phyloP scores from a whole-genome alignment of 1,140 invertebrate genomes.

The Euborellia annulipes region DNA sequence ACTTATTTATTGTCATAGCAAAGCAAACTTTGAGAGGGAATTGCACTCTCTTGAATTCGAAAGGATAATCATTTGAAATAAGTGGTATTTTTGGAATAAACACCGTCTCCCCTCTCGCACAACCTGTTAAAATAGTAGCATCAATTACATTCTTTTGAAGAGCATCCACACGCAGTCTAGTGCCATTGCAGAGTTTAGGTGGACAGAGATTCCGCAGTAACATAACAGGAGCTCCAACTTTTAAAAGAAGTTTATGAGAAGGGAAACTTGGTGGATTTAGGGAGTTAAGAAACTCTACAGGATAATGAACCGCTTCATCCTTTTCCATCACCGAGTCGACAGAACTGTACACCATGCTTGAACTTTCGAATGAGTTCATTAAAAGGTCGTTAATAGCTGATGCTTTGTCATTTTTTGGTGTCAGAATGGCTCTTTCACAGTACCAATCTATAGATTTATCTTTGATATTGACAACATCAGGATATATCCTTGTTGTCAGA shows the following conservation, averaged over 20 bases:
- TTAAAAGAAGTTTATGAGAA: constrained; percentile 8
- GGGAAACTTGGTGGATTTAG: constrained; percentile 10
- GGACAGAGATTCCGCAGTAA: background rate
- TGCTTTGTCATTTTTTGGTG: background rate
- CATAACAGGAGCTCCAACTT: background rate
- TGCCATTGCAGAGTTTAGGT: background rate
- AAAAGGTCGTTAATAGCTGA: no score
- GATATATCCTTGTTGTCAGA: constrained; percentile 15
- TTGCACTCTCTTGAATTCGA: constrained; percentile 18
- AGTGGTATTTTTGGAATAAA: constrained; percentile 8
- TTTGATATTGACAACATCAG: constrained; percentile 8
- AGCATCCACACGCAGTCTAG: background rate
- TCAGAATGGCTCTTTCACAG: constrained; percentile 4
- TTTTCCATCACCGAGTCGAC: constrained; percentile 11
- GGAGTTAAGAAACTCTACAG: constrained; percentile 16
- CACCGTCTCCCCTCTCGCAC: constrained; percentile 1
- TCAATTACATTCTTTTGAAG: background rate
- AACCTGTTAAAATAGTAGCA: constrained; percentile 2
- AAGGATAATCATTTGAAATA: constrained; percentile 9
- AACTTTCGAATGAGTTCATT: background rate
- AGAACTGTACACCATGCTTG: constrained; percentile 9
- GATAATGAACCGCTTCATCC: constrained; percentile 17
- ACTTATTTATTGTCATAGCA: constrained; percentile 30
- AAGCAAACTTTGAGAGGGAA: constrained; percentile 27
- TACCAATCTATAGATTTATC: background rate